phyloP scores from a whole-genome alignment of 2,797 vertebrate genomes.

The Holocentrus rufus region DNA sequence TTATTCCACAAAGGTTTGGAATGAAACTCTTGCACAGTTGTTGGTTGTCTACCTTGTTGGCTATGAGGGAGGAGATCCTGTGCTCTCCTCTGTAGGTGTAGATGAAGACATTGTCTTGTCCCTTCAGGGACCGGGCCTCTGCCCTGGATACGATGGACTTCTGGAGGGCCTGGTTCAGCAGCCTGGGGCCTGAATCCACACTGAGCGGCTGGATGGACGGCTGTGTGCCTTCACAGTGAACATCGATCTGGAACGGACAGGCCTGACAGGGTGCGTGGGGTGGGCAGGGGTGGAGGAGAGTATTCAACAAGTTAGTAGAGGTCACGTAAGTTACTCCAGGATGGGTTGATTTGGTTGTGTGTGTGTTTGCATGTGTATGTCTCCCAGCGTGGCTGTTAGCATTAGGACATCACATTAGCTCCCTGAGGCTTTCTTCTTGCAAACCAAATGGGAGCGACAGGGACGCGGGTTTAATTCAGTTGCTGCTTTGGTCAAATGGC shows the following conservation, averaged over 20 bases:
- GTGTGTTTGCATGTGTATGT: no score
- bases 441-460: no score
- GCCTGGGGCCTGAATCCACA: constrained; percentile 82
- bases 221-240: constrained; percentile 84
- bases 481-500: no score
- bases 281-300: not conserved
- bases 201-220: constrained; percentile 82
- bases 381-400: not conserved
- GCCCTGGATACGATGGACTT: constrained; percentile 83
- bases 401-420: no score
- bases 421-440: no score
- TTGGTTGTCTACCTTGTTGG: constrained; percentile 87
- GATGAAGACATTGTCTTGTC: constrained; percentile 83
- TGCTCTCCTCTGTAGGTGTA: constrained; percentile 84
- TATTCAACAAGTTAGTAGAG: not conserved
- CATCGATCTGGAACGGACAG: constrained; percentile 88
- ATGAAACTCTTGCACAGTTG: no score
- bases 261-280: constrained; percentile 78
- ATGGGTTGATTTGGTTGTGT: not conserved
- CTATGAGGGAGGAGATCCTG: constrained; percentile 88
- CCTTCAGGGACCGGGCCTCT: constrained; percentile 82
- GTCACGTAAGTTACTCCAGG: not conserved
- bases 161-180: constrained; percentile 87
- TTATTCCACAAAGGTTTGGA: no score
- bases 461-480: no score